Conservation (phyloP, 1,140 invertebrate genomes). For the Drosophila sp. region DNA sequence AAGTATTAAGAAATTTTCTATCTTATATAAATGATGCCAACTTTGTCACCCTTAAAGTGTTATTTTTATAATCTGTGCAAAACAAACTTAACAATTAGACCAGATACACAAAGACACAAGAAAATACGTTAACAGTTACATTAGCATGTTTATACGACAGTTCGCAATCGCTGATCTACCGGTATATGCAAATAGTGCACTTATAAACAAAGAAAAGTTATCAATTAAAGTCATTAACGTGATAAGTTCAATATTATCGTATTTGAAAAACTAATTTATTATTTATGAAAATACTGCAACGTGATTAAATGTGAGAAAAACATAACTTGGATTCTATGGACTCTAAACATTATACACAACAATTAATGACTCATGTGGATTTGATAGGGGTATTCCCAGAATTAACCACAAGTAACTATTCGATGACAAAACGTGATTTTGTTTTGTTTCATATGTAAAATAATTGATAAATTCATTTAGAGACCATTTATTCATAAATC, state of each 20-base stretch:
- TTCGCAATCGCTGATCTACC: too few relatives aligned
- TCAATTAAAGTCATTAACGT: too few relatives aligned
- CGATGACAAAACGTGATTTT: conserved; percentile 2
- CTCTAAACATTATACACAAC: background rate
- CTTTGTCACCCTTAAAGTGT: background rate
- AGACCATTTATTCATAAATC: background rate
- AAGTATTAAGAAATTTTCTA: too few relatives aligned
- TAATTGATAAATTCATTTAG: conserved; percentile 8
- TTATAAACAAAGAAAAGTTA: too few relatives aligned
- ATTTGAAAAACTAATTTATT: too few relatives aligned
- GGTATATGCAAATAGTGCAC: too few relatives aligned
- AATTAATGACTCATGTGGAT: conserved; percentile 27
- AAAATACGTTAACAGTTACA: background rate
- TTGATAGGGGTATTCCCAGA: conserved; percentile 41
- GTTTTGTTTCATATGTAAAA: background rate
- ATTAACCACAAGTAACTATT: conserved; percentile 11
- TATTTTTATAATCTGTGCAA: background rate
- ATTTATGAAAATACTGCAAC: conserved; percentile 21
- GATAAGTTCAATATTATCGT: too few relatives aligned
- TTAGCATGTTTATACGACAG: background rate
- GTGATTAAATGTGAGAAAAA: conserved; percentile 22
- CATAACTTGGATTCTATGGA: background rate
- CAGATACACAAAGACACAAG: conserved; percentile 10
- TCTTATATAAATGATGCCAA: background rate
- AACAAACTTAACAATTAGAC: background rate